Base-by-base conservation (phyloP, 2,888 invertebrate species). In the Aethes cnicana region DNA sequence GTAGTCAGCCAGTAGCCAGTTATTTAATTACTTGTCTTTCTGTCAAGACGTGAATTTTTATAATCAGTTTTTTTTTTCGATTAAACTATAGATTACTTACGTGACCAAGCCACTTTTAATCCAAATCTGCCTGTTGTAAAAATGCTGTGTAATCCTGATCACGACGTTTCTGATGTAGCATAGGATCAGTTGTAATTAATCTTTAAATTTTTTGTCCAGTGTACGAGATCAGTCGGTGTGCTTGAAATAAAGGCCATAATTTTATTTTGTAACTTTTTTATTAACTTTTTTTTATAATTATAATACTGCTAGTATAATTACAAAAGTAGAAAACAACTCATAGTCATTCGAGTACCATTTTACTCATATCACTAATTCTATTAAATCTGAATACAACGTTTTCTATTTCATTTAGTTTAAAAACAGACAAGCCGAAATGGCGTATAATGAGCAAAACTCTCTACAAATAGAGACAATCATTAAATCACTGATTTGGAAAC, bases 311-410 rank as follows among this genome's bases (percentile, higher is more conserved):
- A 14, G 5, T 41, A 47, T 55, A 44, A 53, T 54, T 49, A 56
- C 54, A 53, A 42, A 56, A 53, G 58, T 54, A 54, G 44, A 52
- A 35, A 54, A 35, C 25, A 21, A 33, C 47, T 39, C 14, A 48
- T 5, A 48, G 32, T 37, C 48, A 52, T 36, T 36, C n/a, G 35
- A 23, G 21, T 42, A 43, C 35, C 18, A 11, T 37, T 47, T 26
- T 41, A 36, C 28, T 9, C n/a, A n/a, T n/a, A n/a, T n/a, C n/a
- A 20, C 12, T 32, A 25, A 20, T 18, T 11, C 28, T 30, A 12
- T 14, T 39, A 25, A 20, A 32, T 32, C 8, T 17, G 17, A 39
- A 18, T 25, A 35, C 47, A 36, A 46, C 26, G 36, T 28, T 36
- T 20, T 20, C 36, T 11, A n/a, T 43, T 20, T 39, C 21, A 16